phyloP scores from a whole-genome alignment of 2,113 vertebrate genomes.

The Seriola rivoliana region DNA sequence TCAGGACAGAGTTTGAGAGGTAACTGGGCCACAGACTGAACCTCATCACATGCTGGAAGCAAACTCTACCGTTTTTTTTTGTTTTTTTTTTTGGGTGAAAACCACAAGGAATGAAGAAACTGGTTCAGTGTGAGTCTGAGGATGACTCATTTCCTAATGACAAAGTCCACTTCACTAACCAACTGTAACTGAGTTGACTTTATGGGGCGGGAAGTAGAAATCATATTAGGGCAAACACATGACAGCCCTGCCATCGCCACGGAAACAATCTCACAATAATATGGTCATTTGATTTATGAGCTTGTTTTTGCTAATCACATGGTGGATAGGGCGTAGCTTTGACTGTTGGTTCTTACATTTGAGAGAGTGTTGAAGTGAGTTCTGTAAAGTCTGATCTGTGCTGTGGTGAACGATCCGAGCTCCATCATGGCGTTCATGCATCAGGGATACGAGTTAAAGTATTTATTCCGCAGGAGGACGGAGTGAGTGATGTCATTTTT shows the following conservation, averaged over 20 bases:
- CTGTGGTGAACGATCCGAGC: background rate
- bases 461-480: conserved; percentile 55
- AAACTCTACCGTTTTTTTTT: background rate
- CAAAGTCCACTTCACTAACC: background rate
- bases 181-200: conserved; percentile 30
- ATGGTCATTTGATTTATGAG: conserved; percentile 28
- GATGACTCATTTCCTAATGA: conserved; percentile 64
- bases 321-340: conserved; percentile 51
- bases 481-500: conserved; percentile 69
- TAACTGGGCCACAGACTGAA: background rate
- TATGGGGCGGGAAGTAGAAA: conserved; percentile 33
- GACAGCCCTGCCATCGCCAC: conserved; percentile 17
- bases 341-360: background rate
- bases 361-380: background rate
- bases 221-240: conserved; percentile 45
- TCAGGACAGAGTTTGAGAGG: conserved; percentile 91
- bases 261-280: conserved; percentile 27
- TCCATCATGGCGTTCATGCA: conserved; percentile 82
- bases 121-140: conserved; percentile 24
- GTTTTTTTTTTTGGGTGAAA: background rate
- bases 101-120: conserved; percentile 9
- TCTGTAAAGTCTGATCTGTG: background rate
- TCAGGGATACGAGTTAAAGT: conserved; percentile 74
- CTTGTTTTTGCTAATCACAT: conserved; percentile 54
- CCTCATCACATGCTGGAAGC: conserved; percentile 44